phyloP scores from a whole-genome alignment of 2,113 vertebrate species.

The Malurus cyaneus region DNA sequence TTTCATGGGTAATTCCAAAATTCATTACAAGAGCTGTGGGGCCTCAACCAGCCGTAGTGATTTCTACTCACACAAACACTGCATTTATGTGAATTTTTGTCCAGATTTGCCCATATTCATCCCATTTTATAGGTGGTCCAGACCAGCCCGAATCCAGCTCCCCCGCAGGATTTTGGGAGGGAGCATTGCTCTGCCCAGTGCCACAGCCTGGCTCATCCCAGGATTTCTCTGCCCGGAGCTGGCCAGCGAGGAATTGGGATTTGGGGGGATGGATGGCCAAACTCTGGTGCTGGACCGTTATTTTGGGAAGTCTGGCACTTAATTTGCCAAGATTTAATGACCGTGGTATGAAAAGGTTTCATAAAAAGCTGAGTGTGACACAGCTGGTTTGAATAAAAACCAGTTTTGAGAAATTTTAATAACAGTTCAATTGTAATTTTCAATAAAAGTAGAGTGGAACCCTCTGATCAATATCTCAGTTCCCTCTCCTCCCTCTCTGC shows the following conservation, averaged over 20 bases:
- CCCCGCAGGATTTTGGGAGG: neutral
- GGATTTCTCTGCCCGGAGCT: neutral
- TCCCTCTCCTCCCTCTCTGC: neutral
- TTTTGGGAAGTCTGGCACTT: neutral
- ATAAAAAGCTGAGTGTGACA: neutral
- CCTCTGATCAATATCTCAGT: neutral
- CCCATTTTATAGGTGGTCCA: neutral
- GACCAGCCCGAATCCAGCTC: neutral
- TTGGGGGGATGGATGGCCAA: neutral
- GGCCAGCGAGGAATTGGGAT: neutral
- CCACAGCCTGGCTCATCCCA: accelerated
- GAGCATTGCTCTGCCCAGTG: neutral
- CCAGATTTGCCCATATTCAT: neutral
- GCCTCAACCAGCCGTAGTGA: slow-evolving; percentile 10
- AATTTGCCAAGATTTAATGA: neutral
- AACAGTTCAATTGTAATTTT: neutral
- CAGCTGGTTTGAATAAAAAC: neutral
- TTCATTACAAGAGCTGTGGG: neutral
- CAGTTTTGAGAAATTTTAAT: neutral
- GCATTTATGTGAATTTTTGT: neutral
- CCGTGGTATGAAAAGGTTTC: neutral
- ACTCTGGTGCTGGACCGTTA: accelerated
- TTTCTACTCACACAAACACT: neutral
- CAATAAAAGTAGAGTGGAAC: neutral
- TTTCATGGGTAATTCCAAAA: neutral